Percentiles rank a stretch among this genome's conserved stretches.
phyloP scores from a whole-genome alignment of 30 jellyfish, hydroid and myxozoan genomes.

The Turritopsis dohrnii region DNA sequence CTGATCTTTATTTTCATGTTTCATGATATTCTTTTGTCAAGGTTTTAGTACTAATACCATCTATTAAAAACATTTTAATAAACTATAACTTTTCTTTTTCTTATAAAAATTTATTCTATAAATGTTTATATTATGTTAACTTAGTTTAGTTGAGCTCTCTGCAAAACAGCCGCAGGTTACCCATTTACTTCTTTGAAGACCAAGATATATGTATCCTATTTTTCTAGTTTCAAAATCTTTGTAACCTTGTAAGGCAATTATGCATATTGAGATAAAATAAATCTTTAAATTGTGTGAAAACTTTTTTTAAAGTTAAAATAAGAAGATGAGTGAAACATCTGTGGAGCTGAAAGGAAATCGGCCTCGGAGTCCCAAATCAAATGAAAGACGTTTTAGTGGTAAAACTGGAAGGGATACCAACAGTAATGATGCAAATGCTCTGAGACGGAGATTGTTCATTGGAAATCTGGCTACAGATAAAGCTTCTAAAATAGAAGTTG shows the following conservation, averaged over 20 bases:
- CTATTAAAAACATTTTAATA: too few species aligned
- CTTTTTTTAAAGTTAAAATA: not conserved
- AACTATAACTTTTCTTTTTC: too few species aligned
- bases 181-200: too few species aligned
- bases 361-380: not conserved
- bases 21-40: too few species aligned
- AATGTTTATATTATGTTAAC: too few species aligned
- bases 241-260: not conserved
- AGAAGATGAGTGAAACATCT: not conserved
- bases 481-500: conserved; percentile 55
- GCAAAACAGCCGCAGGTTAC: too few species aligned
- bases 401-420: conserved; percentile 71
- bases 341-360: not conserved
- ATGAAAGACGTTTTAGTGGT: not conserved
- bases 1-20: too few species aligned
- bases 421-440: conserved; percentile 72
- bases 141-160: too few species aligned
- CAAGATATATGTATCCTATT: too few species aligned
- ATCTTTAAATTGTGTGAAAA: not conserved
- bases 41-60: too few species aligned
- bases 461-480: conserved; percentile 80
- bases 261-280: not conserved
- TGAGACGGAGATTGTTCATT: conserved; percentile 77
- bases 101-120: too few species aligned
- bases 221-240: not conserved